Evolutionary conservation across 2,888 invertebrate genomes (phyloP), one percentile per base, ranked within the genome.

Genomic region (Gandaritis pyraliata): DNA sequence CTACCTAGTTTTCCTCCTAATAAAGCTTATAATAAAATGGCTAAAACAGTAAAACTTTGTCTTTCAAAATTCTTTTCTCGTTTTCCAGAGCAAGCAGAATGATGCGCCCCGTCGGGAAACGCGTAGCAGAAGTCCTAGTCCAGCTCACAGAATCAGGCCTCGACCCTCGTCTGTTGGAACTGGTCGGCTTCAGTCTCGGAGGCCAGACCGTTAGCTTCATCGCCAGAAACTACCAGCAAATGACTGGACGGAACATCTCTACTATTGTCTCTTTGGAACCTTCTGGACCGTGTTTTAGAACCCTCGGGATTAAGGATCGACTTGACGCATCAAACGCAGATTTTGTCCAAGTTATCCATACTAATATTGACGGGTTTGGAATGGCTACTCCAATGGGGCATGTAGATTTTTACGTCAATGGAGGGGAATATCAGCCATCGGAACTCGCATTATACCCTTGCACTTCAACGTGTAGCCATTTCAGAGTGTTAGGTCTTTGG

Each of bases 291-390:
- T 92, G 92, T 66, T 92, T 89, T 39, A 78, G 91, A 51, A 79
- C 74, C 1, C 62, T 90, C 12, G 78, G 72, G 0, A 66, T 79
- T 0, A 67, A 76, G 0, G 83, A 89, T 0, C 74, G 91, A 48
- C 73, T 92, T 0, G 81, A 86, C 48, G 75, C 82, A 0, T 83
- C 87, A 0, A 77, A 90, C 51, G 90, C 90, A 0, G 88, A 90
- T 59, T 91, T 88, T 41, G 90, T 92, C 0, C 85, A 88, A 70
- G 90, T 91, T 0, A 70, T 92, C 5, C 91, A 92, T 54, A 90
- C 90, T 0, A 92, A 91, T 55, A 89, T 91, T n/a, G 92, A 92
- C 50, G 91, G 86, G 0, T 91, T 81, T 16, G 92, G 92, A 0
- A 91, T 92, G 90, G 89, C 90, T 0, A 69, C 81, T 0, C 77